Conservation (phyloP, 2,888 invertebrate genomes). For the Harpalus rubripes region DNA sequence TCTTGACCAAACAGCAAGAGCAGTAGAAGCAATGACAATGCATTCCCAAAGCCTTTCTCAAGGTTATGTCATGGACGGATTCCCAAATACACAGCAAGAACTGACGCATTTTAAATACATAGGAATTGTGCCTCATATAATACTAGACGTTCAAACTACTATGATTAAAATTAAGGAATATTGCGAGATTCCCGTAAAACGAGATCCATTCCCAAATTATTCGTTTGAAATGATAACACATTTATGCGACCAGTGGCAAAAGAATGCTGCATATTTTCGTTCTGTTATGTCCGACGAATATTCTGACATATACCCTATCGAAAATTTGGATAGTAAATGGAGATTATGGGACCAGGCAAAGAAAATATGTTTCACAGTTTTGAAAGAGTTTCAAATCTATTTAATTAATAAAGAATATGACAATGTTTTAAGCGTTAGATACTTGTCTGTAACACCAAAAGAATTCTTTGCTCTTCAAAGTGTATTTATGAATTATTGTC, state of each 20-base stretch:
- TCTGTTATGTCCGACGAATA: conserved; percentile 79
- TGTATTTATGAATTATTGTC: conserved; percentile 80
- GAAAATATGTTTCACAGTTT: conserved; percentile 67
- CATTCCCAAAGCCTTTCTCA: conserved; percentile 78
- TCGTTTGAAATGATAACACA: conserved; percentile 76
- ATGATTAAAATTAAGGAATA: conserved; percentile 76
- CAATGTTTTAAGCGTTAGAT: conserved; percentile 19
- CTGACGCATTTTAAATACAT: conserved; percentile 77
- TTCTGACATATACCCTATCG: conserved; percentile 79
- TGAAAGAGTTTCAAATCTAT: conserved; percentile 41
- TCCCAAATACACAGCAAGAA: conserved; percentile 80
- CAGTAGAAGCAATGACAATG: conserved; percentile 79
- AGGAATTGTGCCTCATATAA: conserved; percentile 81
- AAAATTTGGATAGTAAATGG: conserved; percentile 80
- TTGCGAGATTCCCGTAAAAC: conserved; percentile 69
- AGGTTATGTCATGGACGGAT: conserved; percentile 83
- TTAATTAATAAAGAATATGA: conserved; percentile 16
- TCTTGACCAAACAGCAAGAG: conserved; percentile 78
- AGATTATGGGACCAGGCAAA: conserved; percentile 78
- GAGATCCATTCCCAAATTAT: conserved; percentile 74
- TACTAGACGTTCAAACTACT: conserved; percentile 79
- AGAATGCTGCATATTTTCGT: conserved; percentile 75
- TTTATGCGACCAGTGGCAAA: conserved; percentile 77
- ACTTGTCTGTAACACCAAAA: conserved; percentile 78
- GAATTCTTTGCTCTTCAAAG: conserved; percentile 79